Base-by-base conservation (phyloP, 2,113 vertebrate species). In the Melozone crissalis region DNA sequence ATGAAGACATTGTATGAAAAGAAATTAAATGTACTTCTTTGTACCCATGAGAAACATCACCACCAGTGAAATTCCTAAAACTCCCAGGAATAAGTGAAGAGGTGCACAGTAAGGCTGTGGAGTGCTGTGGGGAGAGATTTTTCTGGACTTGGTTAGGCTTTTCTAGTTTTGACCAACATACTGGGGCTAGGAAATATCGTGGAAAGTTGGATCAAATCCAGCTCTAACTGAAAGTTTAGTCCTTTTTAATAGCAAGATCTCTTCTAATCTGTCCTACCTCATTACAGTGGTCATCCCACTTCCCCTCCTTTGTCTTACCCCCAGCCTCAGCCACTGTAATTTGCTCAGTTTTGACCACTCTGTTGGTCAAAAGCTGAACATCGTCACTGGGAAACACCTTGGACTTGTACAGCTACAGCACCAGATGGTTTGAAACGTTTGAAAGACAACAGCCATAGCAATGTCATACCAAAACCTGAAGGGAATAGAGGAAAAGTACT, bases 301-400 rank as follows among this genome's bases (percentile, higher is more conserved):
- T 74, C 12, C 11, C 12, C 6, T 22, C 23, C 18, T 79, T 67
- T 83, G 65, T n/a, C 13, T 43, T 28, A 13, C 37, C 43, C 62
- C 75, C 0, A 0, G 7, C 7, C 20, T 75, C 35, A 41, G 4
- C 35, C 51, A 27, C 9, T 24, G 17, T 35, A 41, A 55, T 61
- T 71, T 75, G 11, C 11, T 57, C 41, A 46, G 13, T 51, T 51
- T 51, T 51, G 49, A 26, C 24, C 4, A 16, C 1, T 49, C 3
- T 41, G 15, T 49, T 61, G 46, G 15, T 57, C 37, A 47, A 77
- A 81, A 54, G 7, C 14, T 37, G 23, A 63, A 27, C 3, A 49
- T 3, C 15, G 43, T 41, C 20, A 28, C 3, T 10, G 43, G 23
- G 14, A 71, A 51, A 7, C 20, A 22, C 6, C 8, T 79, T 37